Conservation (phyloP, 2,113 vertebrate species). For the Peromyscus polionotus region DNA sequence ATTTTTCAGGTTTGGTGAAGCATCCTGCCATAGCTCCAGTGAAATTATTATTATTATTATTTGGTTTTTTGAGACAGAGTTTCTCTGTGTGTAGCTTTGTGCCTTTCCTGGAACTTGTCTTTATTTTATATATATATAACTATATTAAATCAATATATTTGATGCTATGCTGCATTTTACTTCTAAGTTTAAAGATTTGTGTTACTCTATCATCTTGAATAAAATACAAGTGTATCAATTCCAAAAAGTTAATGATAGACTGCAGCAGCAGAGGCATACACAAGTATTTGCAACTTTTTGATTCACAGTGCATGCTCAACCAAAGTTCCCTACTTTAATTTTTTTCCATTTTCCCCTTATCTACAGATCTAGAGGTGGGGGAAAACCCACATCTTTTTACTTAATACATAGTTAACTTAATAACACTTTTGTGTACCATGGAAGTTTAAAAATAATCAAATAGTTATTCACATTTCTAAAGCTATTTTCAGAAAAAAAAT, state of each 20-base stretch:
- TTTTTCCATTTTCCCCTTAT: neutral
- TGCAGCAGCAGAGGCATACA: neutral
- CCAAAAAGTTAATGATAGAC: neutral
- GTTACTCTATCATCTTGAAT: neutral
- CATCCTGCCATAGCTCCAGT: neutral
- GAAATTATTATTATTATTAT: neutral
- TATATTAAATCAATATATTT: neutral
- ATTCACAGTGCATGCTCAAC: neutral
- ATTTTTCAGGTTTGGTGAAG: neutral
- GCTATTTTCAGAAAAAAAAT: conserved; percentile 22
- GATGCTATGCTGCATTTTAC: neutral
- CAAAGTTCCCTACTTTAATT: neutral
- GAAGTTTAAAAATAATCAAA: neutral
- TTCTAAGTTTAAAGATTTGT: neutral
- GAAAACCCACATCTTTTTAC: neutral
- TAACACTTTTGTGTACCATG: neutral
- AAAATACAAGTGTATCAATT: neutral
- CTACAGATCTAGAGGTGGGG: neutral
- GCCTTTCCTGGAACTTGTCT: too few relatives aligned
- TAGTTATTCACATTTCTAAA: neutral
- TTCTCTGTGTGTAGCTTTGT: too few relatives aligned
- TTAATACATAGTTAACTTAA: neutral
- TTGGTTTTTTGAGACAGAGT: too few relatives aligned
- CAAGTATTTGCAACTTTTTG: neutral
- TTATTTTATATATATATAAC: neutral